Percentiles rank a stretch among this genome's conserved stretches.
Evolutionary conservation across 2,888 invertebrate genomes (phyloP).

Genomic region (Drosophila macrospina): DNA sequence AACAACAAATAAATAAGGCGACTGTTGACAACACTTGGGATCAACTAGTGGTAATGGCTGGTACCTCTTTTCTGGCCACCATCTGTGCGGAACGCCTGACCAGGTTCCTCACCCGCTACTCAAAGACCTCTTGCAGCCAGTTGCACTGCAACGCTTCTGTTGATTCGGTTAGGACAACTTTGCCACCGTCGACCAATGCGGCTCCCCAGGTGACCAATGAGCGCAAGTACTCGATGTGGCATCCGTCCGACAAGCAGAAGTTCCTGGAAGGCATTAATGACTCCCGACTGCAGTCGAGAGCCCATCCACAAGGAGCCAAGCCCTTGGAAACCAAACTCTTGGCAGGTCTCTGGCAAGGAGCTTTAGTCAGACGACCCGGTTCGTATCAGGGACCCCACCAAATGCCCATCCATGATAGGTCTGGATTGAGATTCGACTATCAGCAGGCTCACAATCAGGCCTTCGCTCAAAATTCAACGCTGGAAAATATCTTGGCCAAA

Average conservation of each 20-base stretch:
- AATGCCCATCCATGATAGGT: no score
- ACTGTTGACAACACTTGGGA: not conserved
- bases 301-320: not conserved
- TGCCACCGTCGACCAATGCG: not conserved
- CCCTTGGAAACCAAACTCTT: no score
- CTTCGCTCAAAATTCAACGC: not conserved
- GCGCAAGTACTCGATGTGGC: conserved; percentile 40
- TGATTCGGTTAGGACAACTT: not conserved
- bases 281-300: not conserved
- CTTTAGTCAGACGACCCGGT: not conserved
- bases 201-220: not conserved
- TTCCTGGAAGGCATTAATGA: conserved; percentile 8
- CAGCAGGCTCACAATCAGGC: not conserved
- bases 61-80: conserved; percentile 65
- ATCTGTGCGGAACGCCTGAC: conserved; percentile 71
- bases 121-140: conserved; percentile 18
- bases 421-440: not conserved
- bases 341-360: not conserved
- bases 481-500: conserved; percentile 14
- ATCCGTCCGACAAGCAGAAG: conserved; percentile 13
- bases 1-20: not conserved
- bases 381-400: not conserved
- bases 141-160: conserved; percentile 24
- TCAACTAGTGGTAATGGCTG: conserved; percentile 47
- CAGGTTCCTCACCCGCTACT: conserved; percentile 60